Percentiles rank a stretch among this genome's conserved stretches.
Evolutionary conservation across 2,797 vertebrate genomes (phyloP).

Genomic region (Oreochromis grahami): DNA sequence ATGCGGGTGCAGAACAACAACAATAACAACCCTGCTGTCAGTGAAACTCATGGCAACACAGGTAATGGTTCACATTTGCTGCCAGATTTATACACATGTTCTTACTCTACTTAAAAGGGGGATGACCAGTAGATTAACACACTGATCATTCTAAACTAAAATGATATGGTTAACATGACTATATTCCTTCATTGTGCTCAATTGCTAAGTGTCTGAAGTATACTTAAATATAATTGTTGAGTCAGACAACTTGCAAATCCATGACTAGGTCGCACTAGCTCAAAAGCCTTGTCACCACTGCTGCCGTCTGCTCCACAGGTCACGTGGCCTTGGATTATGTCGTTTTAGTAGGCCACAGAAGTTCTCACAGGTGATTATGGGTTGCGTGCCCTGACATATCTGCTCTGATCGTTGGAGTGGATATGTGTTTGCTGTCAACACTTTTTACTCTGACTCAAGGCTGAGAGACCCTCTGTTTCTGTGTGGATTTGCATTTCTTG

Average conservation of each 20-base stretch:
- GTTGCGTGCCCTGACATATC: constrained; percentile 52
- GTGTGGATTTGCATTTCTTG: constrained; percentile 52
- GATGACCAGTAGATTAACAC: neutral
- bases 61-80: constrained; percentile 63
- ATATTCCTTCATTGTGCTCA: neutral
- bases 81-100: neutral
- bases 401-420: constrained; percentile 58
- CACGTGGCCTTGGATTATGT: constrained; percentile 70
- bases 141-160: neutral
- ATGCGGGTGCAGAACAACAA: constrained; percentile 85
- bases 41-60: constrained; percentile 77
- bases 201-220: neutral
- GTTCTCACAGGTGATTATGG: constrained; percentile 79
- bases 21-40: constrained; percentile 76
- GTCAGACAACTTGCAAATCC: constrained; percentile 12
- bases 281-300: constrained; percentile 61
- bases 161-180: neutral
- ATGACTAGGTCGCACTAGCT: constrained; percentile 30
- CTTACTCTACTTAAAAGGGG: neutral
- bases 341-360: constrained; percentile 70
- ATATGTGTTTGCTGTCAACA: constrained; percentile 63
- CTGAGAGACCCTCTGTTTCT: constrained; percentile 30
- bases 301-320: constrained; percentile 78
- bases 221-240: neutral
- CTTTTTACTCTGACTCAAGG: constrained; percentile 25